Percentiles rank a stretch among this genome's conserved stretches.
These are phyloP conservation scores for Ichneumoninae sp. DNA, from an alignment of 2,888 invertebrate species.

Conservation along the genomic window DNA sequence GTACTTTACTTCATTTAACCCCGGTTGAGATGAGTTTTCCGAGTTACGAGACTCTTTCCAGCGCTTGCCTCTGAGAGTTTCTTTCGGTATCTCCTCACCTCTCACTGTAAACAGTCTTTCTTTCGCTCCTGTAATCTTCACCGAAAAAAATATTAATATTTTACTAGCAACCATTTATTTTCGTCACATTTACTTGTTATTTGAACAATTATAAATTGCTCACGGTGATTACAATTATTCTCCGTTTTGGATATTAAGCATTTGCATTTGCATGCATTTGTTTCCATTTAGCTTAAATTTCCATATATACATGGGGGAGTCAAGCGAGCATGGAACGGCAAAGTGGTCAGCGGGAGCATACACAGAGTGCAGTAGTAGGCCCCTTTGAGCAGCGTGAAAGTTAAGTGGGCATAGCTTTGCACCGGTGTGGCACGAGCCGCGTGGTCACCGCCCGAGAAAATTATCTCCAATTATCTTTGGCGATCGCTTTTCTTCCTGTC, in stretches of 20 bases:
- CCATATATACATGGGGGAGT: slow-evolving; percentile 76
- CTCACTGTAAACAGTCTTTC: slow-evolving; percentile 26
- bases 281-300: slow-evolving; percentile 64
- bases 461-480: slow-evolving; percentile 80
- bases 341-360: slow-evolving; percentile 72
- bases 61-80: neutral
- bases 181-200: neutral
- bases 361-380: slow-evolving; percentile 54
- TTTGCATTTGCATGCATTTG: slow-evolving; percentile 37
- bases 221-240: too few relatives aligned
- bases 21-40: slow-evolving; percentile 48
- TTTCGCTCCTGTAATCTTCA: neutral
- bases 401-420: slow-evolving; percentile 78
- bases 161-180: neutral
- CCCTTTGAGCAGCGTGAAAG: slow-evolving; percentile 76
- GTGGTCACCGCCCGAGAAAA: slow-evolving; percentile 76
- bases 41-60: slow-evolving; percentile 55
- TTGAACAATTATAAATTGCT: too few relatives aligned
- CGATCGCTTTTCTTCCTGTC: slow-evolving; percentile 67
- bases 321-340: slow-evolving; percentile 79
- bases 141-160: neutral
- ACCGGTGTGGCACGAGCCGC: slow-evolving; percentile 74
- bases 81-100: slow-evolving; percentile 6
- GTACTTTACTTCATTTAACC: slow-evolving; percentile 7
- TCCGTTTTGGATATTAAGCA: neutral